Percentiles rank a stretch among this genome's conserved stretches.
These are phyloP conservation scores for Diaphora mendica DNA, from an alignment of 2,888 invertebrate genomes.

Conservation along the genomic window DNA sequence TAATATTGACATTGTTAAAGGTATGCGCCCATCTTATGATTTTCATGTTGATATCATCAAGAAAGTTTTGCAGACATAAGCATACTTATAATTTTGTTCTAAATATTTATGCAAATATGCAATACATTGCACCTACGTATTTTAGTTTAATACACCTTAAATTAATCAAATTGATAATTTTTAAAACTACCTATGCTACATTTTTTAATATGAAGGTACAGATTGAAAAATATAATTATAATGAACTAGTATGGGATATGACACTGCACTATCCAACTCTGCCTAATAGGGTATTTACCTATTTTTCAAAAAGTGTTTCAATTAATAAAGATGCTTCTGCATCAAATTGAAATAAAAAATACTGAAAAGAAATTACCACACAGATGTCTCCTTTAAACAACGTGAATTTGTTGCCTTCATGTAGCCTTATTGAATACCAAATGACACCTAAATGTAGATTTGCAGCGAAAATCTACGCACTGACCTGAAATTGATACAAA, in stretches of 20 bases:
- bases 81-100: constrained; percentile 5
- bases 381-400: not conserved
- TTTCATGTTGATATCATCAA: not conserved
- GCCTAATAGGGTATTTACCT: no score
- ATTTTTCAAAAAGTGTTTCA: no score
- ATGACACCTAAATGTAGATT: not conserved
- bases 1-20: no score
- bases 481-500: not conserved
- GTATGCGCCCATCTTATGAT: not conserved
- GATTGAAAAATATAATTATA: no score
- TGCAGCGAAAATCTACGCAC: not conserved
- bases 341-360: not conserved
- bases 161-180: not conserved
- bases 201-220: not conserved
- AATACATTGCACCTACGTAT: not conserved
- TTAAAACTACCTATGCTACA: not conserved
- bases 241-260: no score
- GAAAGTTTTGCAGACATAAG: not conserved
- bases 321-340: no score
- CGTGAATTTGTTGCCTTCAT: not conserved
- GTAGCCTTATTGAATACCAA: not conserved
- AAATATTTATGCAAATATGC: constrained; percentile 3
- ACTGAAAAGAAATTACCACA: not conserved
- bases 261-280: no score
- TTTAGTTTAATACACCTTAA: not conserved